phyloP scores from a whole-genome alignment of 2,113 vertebrate genomes.

The Tetraodon nigroviridis region DNA sequence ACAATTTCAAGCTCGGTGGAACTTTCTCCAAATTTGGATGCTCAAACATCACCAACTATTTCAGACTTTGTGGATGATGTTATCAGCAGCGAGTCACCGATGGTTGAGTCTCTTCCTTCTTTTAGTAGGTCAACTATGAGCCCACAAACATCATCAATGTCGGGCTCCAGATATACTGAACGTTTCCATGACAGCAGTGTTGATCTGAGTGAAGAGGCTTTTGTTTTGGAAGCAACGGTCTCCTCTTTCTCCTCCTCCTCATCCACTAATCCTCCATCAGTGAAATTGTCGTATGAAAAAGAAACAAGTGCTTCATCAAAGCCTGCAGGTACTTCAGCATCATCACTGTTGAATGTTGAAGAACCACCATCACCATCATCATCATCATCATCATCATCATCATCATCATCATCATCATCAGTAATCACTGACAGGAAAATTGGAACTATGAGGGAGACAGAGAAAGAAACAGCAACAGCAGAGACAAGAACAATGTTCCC shows the following conservation, averaged over 20 bases:
- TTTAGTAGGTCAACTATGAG: background rate
- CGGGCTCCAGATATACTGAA: background rate
- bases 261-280: background rate
- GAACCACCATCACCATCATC: background rate
- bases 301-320: background rate
- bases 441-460: background rate
- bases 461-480: background rate
- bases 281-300: background rate
- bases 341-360: background rate
- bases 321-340: background rate
- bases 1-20: background rate
- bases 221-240: background rate
- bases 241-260: background rate
- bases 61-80: background rate
- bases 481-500: background rate
- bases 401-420: background rate
- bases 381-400: background rate
- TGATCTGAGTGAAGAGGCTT: background rate
- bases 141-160: background rate
- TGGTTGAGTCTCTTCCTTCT: background rate
- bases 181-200: background rate
- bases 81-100: background rate
- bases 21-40: background rate
- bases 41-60: background rate
- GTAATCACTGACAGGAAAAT: background rate